phyloP scores from a whole-genome alignment of 2,113 vertebrate genomes.

The Saccopteryx leptura region DNA sequence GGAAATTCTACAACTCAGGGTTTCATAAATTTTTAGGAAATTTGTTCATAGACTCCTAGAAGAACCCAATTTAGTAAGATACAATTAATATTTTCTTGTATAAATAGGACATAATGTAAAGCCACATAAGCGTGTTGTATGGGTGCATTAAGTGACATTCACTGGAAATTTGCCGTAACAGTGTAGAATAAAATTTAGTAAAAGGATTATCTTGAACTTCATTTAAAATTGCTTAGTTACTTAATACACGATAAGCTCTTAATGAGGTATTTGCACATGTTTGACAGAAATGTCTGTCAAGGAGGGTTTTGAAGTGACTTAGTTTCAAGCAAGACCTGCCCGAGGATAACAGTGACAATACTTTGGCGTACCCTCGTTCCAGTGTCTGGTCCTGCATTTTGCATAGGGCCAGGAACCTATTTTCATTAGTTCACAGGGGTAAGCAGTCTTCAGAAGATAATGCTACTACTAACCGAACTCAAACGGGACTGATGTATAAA shows the following conservation, averaged over 20 bases:
- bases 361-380: neutral
- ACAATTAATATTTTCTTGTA: neutral
- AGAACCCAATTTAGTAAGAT: neutral
- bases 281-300: neutral
- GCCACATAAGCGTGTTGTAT: neutral
- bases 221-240: neutral
- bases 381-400: neutral
- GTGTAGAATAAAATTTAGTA: neutral
- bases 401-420: neutral
- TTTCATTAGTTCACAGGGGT: neutral
- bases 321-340: neutral
- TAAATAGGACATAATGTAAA: conserved; percentile 15
- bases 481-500: neutral
- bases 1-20: conserved; percentile 19
- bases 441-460: neutral
- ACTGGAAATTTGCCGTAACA: neutral
- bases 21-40: neutral
- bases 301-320: neutral
- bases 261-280: neutral
- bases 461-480: neutral
- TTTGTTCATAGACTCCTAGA: neutral
- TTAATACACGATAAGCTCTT: neutral
- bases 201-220: neutral
- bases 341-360: neutral
- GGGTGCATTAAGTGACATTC: neutral